These are phyloP conservation scores for Leucoraja ocellata DNA, from an alignment of 2,797 vertebrate genomes.

Conservation along the genomic window DNA sequence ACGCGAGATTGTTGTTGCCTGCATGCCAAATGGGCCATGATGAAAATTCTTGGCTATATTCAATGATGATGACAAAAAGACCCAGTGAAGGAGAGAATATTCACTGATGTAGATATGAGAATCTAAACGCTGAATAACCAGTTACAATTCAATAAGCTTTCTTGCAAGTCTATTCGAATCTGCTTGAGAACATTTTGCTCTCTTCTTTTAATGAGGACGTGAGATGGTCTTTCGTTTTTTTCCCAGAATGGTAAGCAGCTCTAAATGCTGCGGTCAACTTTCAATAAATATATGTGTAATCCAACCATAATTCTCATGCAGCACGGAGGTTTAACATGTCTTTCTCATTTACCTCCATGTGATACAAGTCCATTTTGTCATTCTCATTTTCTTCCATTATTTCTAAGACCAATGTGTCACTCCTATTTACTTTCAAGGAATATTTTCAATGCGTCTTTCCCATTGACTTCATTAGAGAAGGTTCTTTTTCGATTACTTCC, in stretches of 20 bases:
- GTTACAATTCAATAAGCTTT: not conserved
- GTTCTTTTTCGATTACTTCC: not conserved
- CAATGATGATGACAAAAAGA: not conserved
- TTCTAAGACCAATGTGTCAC: not conserved
- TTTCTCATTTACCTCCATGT: not conserved
- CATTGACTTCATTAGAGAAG: not conserved
- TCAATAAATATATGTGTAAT: not conserved
- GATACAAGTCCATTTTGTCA: not conserved
- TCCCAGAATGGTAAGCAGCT: not conserved
- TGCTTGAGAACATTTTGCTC: not conserved
- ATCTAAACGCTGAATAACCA: not conserved
- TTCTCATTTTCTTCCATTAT: slow-evolving; percentile 14
- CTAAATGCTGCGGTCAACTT: not conserved
- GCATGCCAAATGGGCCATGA: not conserved
- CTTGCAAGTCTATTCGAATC: not conserved
- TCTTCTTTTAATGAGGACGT: not conserved
- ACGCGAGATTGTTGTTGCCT: not conserved
- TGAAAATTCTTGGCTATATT: not conserved
- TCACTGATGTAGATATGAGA: not conserved
- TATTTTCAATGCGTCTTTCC: not conserved
- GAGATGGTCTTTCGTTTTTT: not conserved
- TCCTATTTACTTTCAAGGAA: not conserved
- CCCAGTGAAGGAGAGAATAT: not conserved
- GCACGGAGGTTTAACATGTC: not conserved
- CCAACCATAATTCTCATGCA: not conserved